Percentiles rank a stretch among this genome's conserved stretches.
These are phyloP conservation scores for Zeus faber DNA, from an alignment of 2,113 vertebrate species.

Conservation along the genomic window DNA sequence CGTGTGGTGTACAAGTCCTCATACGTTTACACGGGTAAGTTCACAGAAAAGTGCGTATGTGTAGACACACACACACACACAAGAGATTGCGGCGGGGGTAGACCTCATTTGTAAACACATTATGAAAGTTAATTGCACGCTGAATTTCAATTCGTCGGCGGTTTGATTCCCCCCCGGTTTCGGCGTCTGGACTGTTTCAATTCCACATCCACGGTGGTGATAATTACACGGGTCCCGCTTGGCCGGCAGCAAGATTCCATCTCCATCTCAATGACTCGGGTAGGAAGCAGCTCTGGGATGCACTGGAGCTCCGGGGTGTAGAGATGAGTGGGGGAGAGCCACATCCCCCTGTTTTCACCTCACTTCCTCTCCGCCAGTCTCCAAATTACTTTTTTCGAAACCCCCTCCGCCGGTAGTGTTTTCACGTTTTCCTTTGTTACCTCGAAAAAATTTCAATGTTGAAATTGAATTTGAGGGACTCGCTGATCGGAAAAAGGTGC, in stretches of 20 bases:
- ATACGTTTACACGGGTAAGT: neutral
- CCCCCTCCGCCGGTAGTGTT: neutral
- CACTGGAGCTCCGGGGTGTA: conserved; percentile 29
- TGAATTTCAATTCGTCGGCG: conserved; percentile 48
- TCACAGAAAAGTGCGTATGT: conserved; percentile 6
- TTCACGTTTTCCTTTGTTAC: conserved; percentile 27
- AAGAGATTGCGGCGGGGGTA: conserved; percentile 37
- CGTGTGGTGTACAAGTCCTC: neutral
- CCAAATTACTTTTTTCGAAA: conserved; percentile 46
- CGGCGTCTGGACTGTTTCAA: conserved; percentile 36
- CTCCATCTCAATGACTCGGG: conserved; percentile 36
- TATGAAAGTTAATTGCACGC: conserved; percentile 67
- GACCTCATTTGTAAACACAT: conserved; percentile 73
- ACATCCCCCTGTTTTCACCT: conserved; percentile 35
- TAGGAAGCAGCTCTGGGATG: conserved; percentile 17
- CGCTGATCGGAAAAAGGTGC: too few species aligned
- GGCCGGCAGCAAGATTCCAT: conserved; percentile 26
- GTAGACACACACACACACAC: conserved; percentile 18
- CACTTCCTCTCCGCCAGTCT: conserved; percentile 15
- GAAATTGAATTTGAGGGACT: conserved; percentile 8
- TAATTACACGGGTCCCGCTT: conserved; percentile 58
- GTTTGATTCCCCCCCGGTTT: conserved; percentile 47
- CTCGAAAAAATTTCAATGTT: conserved; percentile 29
- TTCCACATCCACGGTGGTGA: conserved; percentile 35
- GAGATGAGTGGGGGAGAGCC: conserved; percentile 29